Base-by-base conservation (phyloP, 1,140 invertebrate species). In the Brachionus rubens region DNA sequence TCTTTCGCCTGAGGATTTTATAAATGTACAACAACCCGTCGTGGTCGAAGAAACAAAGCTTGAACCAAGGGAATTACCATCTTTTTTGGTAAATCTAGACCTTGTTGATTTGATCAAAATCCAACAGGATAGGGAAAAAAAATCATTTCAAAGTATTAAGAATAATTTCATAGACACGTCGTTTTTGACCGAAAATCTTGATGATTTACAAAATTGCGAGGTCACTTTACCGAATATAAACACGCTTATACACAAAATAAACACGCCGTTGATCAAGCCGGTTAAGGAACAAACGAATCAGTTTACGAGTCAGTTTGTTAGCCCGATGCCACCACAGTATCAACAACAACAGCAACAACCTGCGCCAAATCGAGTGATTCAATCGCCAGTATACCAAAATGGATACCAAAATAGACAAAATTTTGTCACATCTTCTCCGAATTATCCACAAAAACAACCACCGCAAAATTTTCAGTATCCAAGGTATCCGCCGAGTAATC, bases 101-200 rank as follows among this genome's bases (percentile, higher is more conserved):
- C 43, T 70, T n/a, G 24, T 70, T 33, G 21, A 50, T 40, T 47
- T 59, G 28, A 43, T 70, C 10, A 70, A 70, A 40, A 46, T 43
- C 3, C 65, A 47, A 16, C 43, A 70, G 14, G 41, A 59, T 16
- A 59, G 36, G 16, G 54, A 59, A 16, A 59, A 59, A 59, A 59
- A 59, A 33, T 33, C 36, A 2, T 10, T 33, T 33, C 19, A 46
- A 4, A 0, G 3, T 21, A 43, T 10, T 9, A 26, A 24, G 9
- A 10, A 9, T 10, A 2, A 14, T 9, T 7, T 9, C 0, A 21
- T 65, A 3, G 59, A 65, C 19, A 24, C 19, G 1, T 43, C 16
- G 16, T 33, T 59, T 65, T 43, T 65, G 24, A 14, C 2, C 36
- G 59, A 65, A 12, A 43, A 41, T 14, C 19, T 65, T 16, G 16